Evolutionary conservation across 2,888 invertebrate species (phyloP).

Genomic region (Eupeodes luniger): DNA sequence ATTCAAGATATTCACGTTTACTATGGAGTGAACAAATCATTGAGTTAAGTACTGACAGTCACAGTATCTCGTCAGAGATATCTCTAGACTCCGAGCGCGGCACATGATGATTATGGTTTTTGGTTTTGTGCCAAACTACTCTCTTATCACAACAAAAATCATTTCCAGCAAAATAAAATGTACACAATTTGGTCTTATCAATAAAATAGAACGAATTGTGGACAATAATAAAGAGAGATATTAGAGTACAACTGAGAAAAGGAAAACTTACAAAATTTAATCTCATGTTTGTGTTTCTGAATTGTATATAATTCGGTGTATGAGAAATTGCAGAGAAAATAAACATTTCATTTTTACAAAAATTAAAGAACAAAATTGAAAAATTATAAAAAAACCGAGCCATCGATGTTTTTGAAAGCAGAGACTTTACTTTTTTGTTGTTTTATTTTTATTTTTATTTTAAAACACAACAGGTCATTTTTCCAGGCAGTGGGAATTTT

Average conservation of each 20-base stretch:
- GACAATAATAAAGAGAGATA: background rate
- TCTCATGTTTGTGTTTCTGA: too few species aligned
- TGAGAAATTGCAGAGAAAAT: too few species aligned
- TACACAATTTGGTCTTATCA: conserved; percentile 6
- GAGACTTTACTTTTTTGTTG: too few species aligned
- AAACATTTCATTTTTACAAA: too few species aligned
- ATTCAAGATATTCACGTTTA: background rate
- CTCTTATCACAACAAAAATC: conserved; percentile 1
- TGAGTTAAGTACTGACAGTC: background rate
- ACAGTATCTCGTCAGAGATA: background rate
- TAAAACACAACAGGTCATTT: too few species aligned
- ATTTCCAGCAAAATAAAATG: background rate
- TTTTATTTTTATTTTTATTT: too few species aligned
- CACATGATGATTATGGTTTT: conserved; percentile 31
- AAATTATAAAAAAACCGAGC: too few species aligned
- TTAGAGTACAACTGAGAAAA: background rate
- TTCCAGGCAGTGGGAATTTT: too few species aligned
- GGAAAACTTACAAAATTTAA: background rate
- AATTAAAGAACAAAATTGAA: too few species aligned
- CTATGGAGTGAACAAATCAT: background rate
- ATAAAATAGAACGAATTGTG: background rate
- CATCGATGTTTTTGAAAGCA: too few species aligned
- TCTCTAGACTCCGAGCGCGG: background rate
- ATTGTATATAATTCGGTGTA: too few species aligned
- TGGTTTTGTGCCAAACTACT: conserved; percentile 15